Evolutionary conservation across 2,888 invertebrate genomes (phyloP).

Genomic region (Melolontha melolontha): DNA sequence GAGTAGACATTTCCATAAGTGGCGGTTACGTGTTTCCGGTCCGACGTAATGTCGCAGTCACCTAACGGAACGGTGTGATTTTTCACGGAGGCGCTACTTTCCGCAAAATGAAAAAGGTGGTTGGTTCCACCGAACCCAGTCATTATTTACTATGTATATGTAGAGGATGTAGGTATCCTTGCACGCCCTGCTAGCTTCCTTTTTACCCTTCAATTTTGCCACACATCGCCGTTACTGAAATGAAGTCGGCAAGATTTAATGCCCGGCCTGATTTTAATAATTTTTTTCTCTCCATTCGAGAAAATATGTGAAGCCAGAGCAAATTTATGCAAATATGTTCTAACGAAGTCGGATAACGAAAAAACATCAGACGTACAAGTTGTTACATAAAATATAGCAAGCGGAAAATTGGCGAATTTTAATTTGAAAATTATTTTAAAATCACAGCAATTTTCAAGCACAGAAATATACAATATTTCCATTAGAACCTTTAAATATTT

Average conservation of each 20-base stretch:
- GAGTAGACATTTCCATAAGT: slow-evolving; percentile 44
- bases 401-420: no score
- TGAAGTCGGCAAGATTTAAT: slow-evolving; percentile 26
- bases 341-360: no score
- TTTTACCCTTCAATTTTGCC: no score
- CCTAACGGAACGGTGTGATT: slow-evolving; percentile 53
- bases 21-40: slow-evolving; percentile 41
- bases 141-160: slow-evolving; percentile 32
- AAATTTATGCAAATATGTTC: no score
- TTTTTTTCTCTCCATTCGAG: slow-evolving; percentile 6
- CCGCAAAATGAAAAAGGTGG: slow-evolving; percentile 24
- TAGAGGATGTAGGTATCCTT: background rate
- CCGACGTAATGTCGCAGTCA: slow-evolving; percentile 52
- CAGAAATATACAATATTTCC: no score
- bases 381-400: no score
- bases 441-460: no score
- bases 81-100: slow-evolving; percentile 44
- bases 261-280: slow-evolving; percentile 35
- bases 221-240: background rate
- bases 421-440: no score
- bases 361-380: no score
- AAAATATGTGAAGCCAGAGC: no score
- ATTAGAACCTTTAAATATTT: no score
- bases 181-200: no score
- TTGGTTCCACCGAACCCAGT: slow-evolving; percentile 16